phyloP scores from a whole-genome alignment of 2,113 vertebrate species.

The Phrynosoma platyrhinos region DNA sequence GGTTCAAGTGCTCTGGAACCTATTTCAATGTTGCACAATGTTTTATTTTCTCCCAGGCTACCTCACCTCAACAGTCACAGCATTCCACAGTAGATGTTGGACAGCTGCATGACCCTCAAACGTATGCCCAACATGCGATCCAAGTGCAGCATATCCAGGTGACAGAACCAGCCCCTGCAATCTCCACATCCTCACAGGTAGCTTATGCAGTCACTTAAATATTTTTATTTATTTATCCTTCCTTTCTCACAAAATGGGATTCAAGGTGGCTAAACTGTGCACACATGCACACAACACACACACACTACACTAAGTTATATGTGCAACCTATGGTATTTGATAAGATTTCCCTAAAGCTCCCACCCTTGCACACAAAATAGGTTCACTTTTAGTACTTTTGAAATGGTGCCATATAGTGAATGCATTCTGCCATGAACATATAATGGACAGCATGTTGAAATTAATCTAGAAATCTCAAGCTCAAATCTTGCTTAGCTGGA shows the following conservation, averaged over 20 bases:
- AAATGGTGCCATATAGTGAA: background rate
- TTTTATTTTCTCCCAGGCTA: constrained; percentile 76
- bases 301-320: background rate
- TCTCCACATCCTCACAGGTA: constrained; percentile 85
- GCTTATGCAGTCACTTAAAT: background rate
- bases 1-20: background rate
- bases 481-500: background rate
- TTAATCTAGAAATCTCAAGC: background rate
- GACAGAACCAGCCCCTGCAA: constrained; percentile 79
- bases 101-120: constrained; percentile 93
- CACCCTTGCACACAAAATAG: background rate
- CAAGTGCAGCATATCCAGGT: constrained; percentile 99
- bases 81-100: constrained; percentile 94
- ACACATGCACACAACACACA: background rate
- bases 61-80: constrained; percentile 92
- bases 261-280: too few relatives aligned
- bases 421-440: background rate
- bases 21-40: background rate
- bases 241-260: too few relatives aligned
- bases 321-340: background rate
- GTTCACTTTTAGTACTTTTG: background rate
- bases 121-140: constrained; percentile 95
- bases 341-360: background rate
- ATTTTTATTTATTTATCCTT: too few relatives aligned
- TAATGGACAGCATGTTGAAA: background rate